Percentiles rank a stretch among this genome's conserved stretches.
Conservation (phyloP, 2,888 invertebrate species). For the Hipparchia semele region DNA sequence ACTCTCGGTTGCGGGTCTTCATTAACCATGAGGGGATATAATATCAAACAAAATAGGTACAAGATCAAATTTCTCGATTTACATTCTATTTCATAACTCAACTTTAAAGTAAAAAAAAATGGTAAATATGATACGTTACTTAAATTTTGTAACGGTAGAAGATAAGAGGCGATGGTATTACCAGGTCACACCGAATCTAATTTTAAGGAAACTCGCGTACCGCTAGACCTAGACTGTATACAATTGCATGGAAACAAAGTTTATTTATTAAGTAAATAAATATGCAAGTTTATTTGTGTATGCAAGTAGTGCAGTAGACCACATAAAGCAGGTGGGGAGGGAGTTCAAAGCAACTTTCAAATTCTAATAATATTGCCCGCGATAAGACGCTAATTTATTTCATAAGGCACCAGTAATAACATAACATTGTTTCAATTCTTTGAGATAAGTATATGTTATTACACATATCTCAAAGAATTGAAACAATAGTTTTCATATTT, state of each 20-base stretch:
- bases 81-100: slow-evolving; percentile 12
- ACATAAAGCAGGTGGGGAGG: neutral
- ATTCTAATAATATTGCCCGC: neutral
- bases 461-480: too few species aligned
- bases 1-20: neutral
- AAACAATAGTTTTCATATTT: too few species aligned
- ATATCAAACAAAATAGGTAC: neutral
- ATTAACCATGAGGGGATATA: slow-evolving; percentile 19
- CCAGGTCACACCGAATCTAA: too few species aligned
- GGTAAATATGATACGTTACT: neutral
- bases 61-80: slow-evolving; percentile 16
- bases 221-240: too few species aligned
- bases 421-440: too few species aligned
- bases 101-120: neutral
- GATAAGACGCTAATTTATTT: neutral
- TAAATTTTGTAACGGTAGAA: slow-evolving; percentile 3
- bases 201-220: too few species aligned
- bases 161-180: neutral
- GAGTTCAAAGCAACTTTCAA: slow-evolving; percentile 1
- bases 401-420: neutral
- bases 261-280: too few species aligned
- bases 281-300: neutral
- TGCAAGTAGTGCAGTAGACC: neutral
- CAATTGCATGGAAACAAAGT: too few species aligned
- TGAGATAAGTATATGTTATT: too few species aligned